Conservation (phyloP, 2,797 vertebrate genomes). For the Hafferia zeledoni region DNA sequence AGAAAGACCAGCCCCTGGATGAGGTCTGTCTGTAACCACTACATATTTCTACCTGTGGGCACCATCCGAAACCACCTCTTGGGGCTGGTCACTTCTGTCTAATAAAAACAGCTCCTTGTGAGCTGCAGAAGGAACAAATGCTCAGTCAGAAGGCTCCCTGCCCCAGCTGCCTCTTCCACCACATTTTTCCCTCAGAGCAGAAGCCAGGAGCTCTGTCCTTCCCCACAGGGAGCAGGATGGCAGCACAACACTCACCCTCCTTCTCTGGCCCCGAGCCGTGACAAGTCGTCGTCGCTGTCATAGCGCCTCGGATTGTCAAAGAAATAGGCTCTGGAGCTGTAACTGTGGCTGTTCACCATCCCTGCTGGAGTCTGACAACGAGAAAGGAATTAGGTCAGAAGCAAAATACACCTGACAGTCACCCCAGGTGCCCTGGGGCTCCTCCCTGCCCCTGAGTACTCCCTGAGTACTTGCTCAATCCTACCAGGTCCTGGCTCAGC, state of each 20-base stretch:
- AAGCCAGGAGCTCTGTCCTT: not conserved
- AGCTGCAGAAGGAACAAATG: not conserved
- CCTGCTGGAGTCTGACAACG: constrained; percentile 84
- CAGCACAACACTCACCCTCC: constrained; percentile 61
- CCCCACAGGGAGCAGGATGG: not conserved
- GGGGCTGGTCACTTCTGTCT: not conserved
- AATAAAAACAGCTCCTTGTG: not conserved
- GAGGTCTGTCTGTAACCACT: not conserved
- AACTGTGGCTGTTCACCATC: constrained; percentile 94
- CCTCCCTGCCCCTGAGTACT: not conserved
- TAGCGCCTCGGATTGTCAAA: constrained; percentile 96
- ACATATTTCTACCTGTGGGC: not conserved
- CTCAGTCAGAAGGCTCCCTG: not conserved
- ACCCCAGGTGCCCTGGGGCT: not conserved
- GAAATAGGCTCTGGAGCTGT: constrained; percentile 94
- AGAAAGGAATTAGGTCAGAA: not conserved
- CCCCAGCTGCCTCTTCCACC: not conserved
- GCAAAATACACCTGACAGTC: not conserved
- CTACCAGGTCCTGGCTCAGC: constrained; percentile 91
- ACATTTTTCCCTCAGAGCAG: not conserved
- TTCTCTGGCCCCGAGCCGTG: constrained; percentile 85
- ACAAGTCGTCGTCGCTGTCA: constrained; percentile 94
- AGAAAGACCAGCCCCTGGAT: not conserved
- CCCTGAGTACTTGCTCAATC: not conserved
- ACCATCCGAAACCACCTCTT: not conserved